phyloP scores from a whole-genome alignment of 2,797 vertebrate species.

The Takifugu rubripes region DNA sequence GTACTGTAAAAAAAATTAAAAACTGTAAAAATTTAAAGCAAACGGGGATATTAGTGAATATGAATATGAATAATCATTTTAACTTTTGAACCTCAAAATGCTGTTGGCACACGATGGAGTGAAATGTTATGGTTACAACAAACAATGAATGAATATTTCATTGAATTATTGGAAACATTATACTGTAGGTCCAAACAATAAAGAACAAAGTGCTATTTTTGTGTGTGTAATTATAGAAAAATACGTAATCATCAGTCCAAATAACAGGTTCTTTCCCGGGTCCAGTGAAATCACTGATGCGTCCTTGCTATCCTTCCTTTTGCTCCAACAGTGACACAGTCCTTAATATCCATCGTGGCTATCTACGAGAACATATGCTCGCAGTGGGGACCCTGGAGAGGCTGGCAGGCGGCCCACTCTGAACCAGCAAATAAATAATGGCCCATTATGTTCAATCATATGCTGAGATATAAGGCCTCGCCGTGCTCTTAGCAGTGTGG shows the following conservation, averaged over 20 bases:
- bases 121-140: too few species aligned
- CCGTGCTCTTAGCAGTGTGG: conserved; percentile 44
- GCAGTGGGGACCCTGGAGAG: conserved; percentile 62
- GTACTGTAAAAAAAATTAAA: too few species aligned
- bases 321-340: conserved; percentile 47
- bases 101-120: too few species aligned
- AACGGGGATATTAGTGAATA: too few species aligned
- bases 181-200: too few species aligned
- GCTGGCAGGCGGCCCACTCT: conserved; percentile 64
- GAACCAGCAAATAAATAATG: conserved; percentile 73
- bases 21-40: too few species aligned
- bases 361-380: conserved; percentile 70
- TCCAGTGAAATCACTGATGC: conserved; percentile 40
- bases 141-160: too few species aligned
- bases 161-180: too few species aligned
- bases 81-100: too few species aligned
- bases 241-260: conserved; percentile 12
- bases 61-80: not conserved
- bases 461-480: conserved; percentile 61
- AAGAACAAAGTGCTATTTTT: too few species aligned
- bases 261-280: conserved; percentile 35
- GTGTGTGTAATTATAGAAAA: not conserved
- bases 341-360: conserved; percentile 60
- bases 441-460: conserved; percentile 73
- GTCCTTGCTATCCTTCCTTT: conserved; percentile 19